Percentiles rank a stretch among this genome's conserved stretches.
Evolutionary conservation across 2,888 invertebrate species (phyloP).

Genomic region (Cryptosula pallasiana): DNA sequence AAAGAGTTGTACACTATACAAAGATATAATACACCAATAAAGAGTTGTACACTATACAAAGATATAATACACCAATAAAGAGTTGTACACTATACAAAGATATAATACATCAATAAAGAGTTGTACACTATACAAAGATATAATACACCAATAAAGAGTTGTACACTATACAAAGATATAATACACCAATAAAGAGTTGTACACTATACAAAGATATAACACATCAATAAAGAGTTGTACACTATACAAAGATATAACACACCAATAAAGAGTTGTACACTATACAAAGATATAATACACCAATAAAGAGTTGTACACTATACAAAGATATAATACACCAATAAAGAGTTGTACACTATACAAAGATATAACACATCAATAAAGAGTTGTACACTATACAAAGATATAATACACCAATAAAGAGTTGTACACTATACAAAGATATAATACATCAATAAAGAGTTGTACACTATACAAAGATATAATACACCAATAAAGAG

Average conservation of each 20-base stretch:
- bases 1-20: neutral
- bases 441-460: neutral
- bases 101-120: neutral
- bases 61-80: neutral
- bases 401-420: neutral
- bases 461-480: neutral
- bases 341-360: neutral
- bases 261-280: neutral
- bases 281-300: neutral
- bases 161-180: neutral
- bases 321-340: neutral
- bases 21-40: neutral
- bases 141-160: neutral
- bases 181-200: neutral
- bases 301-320: neutral
- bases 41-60: neutral
- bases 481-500: neutral
- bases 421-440: neutral
- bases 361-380: neutral
- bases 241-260: neutral
- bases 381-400: neutral
- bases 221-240: neutral
- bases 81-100: neutral
- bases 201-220: neutral
- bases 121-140: neutral